phyloP scores from a whole-genome alignment of 2,797 vertebrate species.

The Acipenser ruthenus region DNA sequence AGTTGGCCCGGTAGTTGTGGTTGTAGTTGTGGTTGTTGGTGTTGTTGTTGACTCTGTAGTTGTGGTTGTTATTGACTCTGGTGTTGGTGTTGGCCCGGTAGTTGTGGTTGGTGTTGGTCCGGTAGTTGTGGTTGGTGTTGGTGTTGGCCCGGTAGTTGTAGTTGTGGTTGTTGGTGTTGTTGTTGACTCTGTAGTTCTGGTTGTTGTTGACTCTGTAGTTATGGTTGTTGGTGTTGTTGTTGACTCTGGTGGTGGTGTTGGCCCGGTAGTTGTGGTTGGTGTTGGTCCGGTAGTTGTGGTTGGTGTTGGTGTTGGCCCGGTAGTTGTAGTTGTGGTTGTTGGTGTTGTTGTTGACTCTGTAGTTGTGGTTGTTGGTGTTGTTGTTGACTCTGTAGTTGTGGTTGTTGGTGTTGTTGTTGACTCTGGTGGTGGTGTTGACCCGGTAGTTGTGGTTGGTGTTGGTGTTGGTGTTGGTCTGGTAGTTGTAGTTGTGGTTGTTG shows the following conservation, averaged over 20 bases:
- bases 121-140: accelerated
- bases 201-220: not conserved
- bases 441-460: no score
- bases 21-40: accelerated
- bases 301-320: no score
- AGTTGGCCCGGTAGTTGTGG: constrained; percentile 3
- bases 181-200: no score
- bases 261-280: not conserved
- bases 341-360: constrained; percentile 2
- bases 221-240: constrained; percentile 1
- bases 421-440: not conserved
- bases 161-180: accelerated
- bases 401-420: not conserved
- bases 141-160: not conserved
- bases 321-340: constrained; percentile 3
- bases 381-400: not conserved
- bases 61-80: not conserved
- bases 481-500: constrained; percentile 13
- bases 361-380: not conserved
- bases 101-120: no score
- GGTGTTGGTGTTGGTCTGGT: not conserved
- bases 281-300: not conserved
- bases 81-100: no score
- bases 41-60: not conserved
- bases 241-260: not conserved